A percentile compares a stretch with the other conserved stretches of the same genome.
phyloP scores from a whole-genome alignment of 2,113 vertebrate species.

The Pavo muticus region DNA sequence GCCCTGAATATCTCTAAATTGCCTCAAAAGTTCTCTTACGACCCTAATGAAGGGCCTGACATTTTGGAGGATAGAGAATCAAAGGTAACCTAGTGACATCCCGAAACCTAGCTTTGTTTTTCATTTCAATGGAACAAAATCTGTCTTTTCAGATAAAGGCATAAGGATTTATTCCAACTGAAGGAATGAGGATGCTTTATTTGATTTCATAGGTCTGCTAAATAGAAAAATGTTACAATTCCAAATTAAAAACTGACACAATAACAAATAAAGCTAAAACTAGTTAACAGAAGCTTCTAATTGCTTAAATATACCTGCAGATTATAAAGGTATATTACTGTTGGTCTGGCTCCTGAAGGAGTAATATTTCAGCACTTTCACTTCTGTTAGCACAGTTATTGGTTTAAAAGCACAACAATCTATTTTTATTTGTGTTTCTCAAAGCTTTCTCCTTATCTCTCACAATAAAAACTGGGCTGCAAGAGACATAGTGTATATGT shows the following conservation, averaged over 20 bases:
- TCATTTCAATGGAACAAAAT: not conserved
- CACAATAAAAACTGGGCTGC: not conserved
- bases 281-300: not conserved
- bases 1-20: not conserved
- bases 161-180: not conserved
- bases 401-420: not conserved
- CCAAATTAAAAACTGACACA: not conserved
- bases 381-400: not conserved
- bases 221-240: not conserved
- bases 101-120: constrained; percentile 2
- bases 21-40: not conserved
- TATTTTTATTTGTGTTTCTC: not conserved
- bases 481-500: not conserved
- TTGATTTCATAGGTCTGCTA: not conserved
- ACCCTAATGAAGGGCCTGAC: not conserved
- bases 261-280: not conserved
- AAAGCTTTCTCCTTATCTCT: not conserved
- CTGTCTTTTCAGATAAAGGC: not conserved
- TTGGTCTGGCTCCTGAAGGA: not conserved
- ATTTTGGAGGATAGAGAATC: not conserved
- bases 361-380: not conserved
- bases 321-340: not conserved
- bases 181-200: not conserved
- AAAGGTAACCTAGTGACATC: not conserved
- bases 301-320: not conserved